Conservation (phyloP, 2,888 invertebrate genomes). For the Hypena proboscidalis region DNA sequence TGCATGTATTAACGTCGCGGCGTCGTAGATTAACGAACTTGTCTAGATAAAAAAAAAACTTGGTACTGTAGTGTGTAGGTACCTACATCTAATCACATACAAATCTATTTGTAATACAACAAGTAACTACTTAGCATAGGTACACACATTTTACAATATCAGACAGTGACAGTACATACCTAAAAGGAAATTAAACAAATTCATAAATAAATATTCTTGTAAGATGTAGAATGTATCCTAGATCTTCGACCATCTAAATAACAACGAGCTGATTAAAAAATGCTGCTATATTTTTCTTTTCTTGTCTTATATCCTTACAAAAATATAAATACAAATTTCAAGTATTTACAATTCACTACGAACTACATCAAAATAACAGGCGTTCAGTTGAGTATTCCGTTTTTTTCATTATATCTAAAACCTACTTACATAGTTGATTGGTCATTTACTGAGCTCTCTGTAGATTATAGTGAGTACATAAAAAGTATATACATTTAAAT, state of each 20-base stretch:
- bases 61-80: no score
- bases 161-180: no score
- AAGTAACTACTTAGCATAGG: no score
- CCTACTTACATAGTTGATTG: constrained; percentile 14
- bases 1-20: no score
- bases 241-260: constrained; percentile 1
- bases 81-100: no score
- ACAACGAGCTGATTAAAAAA: not conserved
- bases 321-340: constrained; percentile 39
- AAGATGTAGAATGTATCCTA: no score
- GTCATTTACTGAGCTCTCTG: constrained; percentile 26
- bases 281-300: not conserved
- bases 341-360: constrained; percentile 36
- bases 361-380: constrained; percentile 21
- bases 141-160: no score
- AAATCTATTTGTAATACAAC: no score
- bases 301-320: constrained; percentile 16
- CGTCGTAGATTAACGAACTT: no score
- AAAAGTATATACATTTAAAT: not conserved
- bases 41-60: no score
- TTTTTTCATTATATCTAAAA: constrained; percentile 7
- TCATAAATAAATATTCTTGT: no score
- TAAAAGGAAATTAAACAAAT: not conserved
- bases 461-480: no score
- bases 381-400: constrained; percentile 27